Base-by-base conservation (phyloP, 2,888 invertebrate genomes). In the Diarsia rubi region DNA sequence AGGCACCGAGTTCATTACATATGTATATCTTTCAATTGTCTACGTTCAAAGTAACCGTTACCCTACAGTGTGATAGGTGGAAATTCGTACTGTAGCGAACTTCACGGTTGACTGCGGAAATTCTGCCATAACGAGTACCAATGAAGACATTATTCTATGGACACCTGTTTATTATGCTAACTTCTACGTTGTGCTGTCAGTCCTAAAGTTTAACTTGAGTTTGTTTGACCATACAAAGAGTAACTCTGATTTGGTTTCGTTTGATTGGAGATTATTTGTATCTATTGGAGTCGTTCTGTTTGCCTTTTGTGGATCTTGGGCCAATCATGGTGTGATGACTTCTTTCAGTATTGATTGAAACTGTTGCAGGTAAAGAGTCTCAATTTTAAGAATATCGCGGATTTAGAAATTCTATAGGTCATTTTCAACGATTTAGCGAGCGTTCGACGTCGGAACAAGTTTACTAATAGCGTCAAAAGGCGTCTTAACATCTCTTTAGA, bases 121-220 rank as follows among this genome's bases (percentile, higher is more conserved):
- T 79, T 75, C 75, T 67, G 65, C 83, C 78, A 78, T 80, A 79
- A 81, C 78, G 72, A 78, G 81, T 78, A 81, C 76, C 81, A 86
- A 89, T 88, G 77, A 87, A 90, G 88, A 85, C 86, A 84, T 89
- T 87, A 88, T 76, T 74, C 78, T 75, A 75, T 72, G 47, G 80
- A 67, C 70, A 75, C 68, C 74, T 73, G 63, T 73, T 78, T 76
- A 85, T 85, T 82, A 81, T 81, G 69, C 76, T 83, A 75, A 84
- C 78, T 78, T 42, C 62, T 59, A 74, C 85, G 78, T 82, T 84
- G 84, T 82, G 57, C 65, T 75, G 85, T 73, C 82, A 65, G 66
- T 71, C 66, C 59, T 63, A 49, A 49, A 72, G 70, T 69, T 75
- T n/a, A 63, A 21, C 31, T 81, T 49, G 12, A 68, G 69, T 84